These are phyloP conservation scores for Meriones psammophilus DNA, from an alignment of 2,797 vertebrate species.

Conservation along the genomic window DNA sequence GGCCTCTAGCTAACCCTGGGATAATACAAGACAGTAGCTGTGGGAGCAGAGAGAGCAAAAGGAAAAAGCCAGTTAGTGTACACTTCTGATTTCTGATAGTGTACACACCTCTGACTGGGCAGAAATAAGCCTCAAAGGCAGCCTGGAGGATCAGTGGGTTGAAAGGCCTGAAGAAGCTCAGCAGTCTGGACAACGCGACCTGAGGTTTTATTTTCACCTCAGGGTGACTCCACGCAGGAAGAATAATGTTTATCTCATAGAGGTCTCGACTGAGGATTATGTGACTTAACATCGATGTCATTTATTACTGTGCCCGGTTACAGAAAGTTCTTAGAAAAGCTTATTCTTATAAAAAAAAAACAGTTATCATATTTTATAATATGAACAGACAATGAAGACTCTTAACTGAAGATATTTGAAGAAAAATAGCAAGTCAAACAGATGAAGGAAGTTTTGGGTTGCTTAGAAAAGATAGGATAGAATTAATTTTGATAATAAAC, in stretches of 20 bases:
- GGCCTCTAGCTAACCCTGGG: neutral
- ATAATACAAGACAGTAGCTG: neutral
- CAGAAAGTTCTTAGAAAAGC: conserved; percentile 5
- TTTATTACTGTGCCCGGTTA: neutral
- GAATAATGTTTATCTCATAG: neutral
- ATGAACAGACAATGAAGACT: conserved; percentile 1
- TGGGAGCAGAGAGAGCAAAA: neutral
- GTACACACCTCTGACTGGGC: neutral
- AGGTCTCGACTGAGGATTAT: neutral
- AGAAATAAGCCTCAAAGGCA: neutral
- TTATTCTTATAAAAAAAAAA: neutral
- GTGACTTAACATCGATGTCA: neutral
- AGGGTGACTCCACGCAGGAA: neutral
- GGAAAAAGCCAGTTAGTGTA: neutral
- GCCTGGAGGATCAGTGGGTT: neutral
- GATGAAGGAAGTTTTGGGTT: neutral
- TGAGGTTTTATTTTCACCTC: neutral
- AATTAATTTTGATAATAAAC: conserved; percentile 26
- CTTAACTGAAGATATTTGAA: conserved; percentile 2
- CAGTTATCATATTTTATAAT: neutral
- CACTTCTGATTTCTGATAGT: neutral
- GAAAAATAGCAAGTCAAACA: conserved; percentile 4
- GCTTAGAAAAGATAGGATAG: conserved; percentile 7
- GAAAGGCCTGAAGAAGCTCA: neutral
- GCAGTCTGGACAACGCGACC: neutral